phyloP scores from a whole-genome alignment of 2,888 invertebrate genomes.

The Acheta domesticus region DNA sequence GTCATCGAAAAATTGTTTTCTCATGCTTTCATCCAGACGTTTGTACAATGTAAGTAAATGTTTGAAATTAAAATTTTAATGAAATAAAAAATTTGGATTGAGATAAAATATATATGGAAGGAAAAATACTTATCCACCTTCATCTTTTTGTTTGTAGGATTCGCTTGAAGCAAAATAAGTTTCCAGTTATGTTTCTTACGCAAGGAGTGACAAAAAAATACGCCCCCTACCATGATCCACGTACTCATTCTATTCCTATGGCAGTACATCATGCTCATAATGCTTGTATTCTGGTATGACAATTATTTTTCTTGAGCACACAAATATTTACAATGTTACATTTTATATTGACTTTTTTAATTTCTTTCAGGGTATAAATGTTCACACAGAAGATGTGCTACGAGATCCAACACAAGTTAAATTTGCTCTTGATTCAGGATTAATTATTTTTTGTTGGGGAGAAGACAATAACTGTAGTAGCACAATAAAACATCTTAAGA shows the following conservation, averaged over 20 bases:
- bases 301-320: background rate
- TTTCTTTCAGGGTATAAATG: conserved; percentile 70
- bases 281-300: conserved; percentile 67
- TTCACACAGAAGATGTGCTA: conserved; percentile 87
- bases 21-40: conserved; percentile 96
- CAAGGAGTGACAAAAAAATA: conserved; percentile 70
- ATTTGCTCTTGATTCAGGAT: conserved; percentile 71
- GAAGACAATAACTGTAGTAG: conserved; percentile 89
- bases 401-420: conserved; percentile 78
- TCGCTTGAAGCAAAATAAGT: conserved; percentile 91
- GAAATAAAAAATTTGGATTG: background rate
- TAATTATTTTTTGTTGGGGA: conserved; percentile 96
- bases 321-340: background rate
- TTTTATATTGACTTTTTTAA: background rate
- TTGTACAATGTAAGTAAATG: conserved; percentile 71
- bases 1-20: conserved; percentile 79
- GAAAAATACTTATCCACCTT: background rate
- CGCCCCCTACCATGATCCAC: conserved; percentile 76
- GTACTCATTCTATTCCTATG: conserved; percentile 75
- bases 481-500: conserved; percentile 80
- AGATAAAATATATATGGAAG: background rate
- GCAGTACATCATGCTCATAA: conserved; percentile 80
- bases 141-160: conserved; percentile 52
- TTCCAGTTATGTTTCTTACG: conserved; percentile 93
- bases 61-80: too few relatives aligned